Evolutionary conservation across 2,888 invertebrate genomes (phyloP), one percentile per base, ranked within the genome.

Genomic region (Eupithecia tripunctaria): DNA sequence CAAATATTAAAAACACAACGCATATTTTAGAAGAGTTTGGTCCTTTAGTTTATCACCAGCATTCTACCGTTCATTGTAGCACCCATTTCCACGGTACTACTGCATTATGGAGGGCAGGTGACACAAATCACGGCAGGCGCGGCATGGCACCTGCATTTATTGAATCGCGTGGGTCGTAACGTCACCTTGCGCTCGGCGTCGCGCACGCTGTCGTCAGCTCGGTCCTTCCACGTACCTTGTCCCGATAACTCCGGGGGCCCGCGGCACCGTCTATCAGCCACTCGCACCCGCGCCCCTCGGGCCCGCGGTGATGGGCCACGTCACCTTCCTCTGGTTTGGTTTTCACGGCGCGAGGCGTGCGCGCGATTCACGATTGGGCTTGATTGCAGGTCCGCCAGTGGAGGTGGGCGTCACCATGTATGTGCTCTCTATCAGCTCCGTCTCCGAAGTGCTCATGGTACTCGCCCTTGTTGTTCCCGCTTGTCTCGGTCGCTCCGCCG

Each of bases 381-480:
- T 94, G 93, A 93, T 95, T 98, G 95, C 97, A 98, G 98, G 98
- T 97, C 97, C 97, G 95, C 98, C 99, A 92, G 99, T 99, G 95
- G 98, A 98, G 95, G 98, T 99, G 94, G 98, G 98, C 95, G 98
- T 99, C 96, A 98, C 98, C 95, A 98, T 99, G 97, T 98, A 98
- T 96, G 98, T 99, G 95, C 97, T 98, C 95, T 98, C 98, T 96
- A 99, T 99, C 97, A 98, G 98, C 96, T 98, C 98, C 95, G 98
- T 99, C 95, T 98, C 98, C 95, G 99, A 99, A 97, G 98, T 98
- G 95, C 97, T 98, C 96, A 99, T 98, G 98, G 98, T 98, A 97
- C 94, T 93, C 94, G 92, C 88, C 89, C 86, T 86, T 89, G 87
- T 91, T 95, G 93, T 92, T 90, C 88, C 88, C 89, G 90, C 91